Conservation (phyloP, 2,797 vertebrate species). For the Crax fasciolata region DNA sequence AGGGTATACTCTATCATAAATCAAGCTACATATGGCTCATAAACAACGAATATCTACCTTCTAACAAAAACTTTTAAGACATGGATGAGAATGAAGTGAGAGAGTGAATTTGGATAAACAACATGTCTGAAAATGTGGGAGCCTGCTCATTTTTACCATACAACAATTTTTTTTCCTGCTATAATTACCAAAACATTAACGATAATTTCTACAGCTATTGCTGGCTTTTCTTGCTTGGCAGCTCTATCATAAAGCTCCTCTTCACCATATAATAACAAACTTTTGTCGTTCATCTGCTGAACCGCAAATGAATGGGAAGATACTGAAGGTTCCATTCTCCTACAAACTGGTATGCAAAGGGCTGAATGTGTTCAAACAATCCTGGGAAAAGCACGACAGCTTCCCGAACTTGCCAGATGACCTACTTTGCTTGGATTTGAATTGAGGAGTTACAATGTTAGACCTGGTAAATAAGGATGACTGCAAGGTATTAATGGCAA, state of each 20-base stretch:
- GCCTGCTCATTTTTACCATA: neutral
- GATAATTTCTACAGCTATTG: neutral
- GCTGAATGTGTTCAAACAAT: neutral
- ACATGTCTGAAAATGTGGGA: neutral
- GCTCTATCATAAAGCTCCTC: neutral
- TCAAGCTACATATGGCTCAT: neutral
- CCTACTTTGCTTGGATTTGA: neutral
- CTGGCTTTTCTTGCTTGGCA: neutral
- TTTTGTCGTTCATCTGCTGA: neutral
- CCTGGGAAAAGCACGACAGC: neutral
- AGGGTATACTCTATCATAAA: too few relatives aligned
- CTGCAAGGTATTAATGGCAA: neutral
- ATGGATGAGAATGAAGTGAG: neutral
- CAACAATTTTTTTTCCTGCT: neutral
- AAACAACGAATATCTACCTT: neutral
- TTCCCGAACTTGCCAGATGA: neutral
- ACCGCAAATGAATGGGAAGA: neutral
- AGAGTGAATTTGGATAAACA: neutral
- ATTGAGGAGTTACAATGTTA: neutral
- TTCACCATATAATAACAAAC: neutral
- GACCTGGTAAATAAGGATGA: neutral
- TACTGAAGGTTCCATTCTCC: neutral
- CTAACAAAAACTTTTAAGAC: neutral
- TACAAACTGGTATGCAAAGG: rapidly evolving
- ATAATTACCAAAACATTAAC: neutral